Conservation (phyloP, 2,888 invertebrate species). For the Bhutanitis thaidina region DNA sequence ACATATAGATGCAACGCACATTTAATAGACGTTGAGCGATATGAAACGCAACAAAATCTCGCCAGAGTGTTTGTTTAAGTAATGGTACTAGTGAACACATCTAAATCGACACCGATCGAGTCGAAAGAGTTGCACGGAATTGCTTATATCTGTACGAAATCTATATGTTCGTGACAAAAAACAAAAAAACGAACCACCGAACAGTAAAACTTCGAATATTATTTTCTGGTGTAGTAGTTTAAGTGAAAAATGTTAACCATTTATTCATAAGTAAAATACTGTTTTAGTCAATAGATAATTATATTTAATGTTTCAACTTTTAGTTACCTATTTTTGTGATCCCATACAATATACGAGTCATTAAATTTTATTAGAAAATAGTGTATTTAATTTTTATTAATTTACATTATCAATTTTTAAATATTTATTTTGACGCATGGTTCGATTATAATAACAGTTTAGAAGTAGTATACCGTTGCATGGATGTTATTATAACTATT, state of each 20-base stretch:
- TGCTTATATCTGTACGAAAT: no score
- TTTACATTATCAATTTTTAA: conserved; percentile 14
- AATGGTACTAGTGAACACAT: not conserved
- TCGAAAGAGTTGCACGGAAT: not conserved
- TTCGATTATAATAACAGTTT: conserved; percentile 69
- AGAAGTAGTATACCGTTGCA: conserved; percentile 76
- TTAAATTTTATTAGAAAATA: conserved; percentile 31
- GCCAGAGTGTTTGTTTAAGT: not conserved
- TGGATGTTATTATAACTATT: conserved; percentile 77
- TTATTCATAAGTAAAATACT: conserved; percentile 15
- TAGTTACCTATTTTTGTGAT: conserved; percentile 47
- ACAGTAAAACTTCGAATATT: not conserved
- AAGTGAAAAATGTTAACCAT: conserved; percentile 14
- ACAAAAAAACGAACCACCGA: conserved; percentile 4
- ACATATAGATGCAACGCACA: conserved; percentile 1
- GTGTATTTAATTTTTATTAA: conserved; percentile 24
- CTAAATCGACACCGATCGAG: not conserved
- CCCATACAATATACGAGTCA: conserved; percentile 34
- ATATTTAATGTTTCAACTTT: conserved; percentile 20
- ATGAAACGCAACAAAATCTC: conserved; percentile 2
- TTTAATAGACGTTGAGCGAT: not conserved
- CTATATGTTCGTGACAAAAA: not conserved
- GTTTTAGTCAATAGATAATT: conserved; percentile 17
- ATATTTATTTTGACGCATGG: conserved; percentile 57
- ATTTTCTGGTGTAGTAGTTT: conserved; percentile 1